Percentiles rank a stretch among this genome's conserved stretches.
Evolutionary conservation across 2,797 vertebrate species (phyloP).

Genomic region (Telmatherina bonti): DNA sequence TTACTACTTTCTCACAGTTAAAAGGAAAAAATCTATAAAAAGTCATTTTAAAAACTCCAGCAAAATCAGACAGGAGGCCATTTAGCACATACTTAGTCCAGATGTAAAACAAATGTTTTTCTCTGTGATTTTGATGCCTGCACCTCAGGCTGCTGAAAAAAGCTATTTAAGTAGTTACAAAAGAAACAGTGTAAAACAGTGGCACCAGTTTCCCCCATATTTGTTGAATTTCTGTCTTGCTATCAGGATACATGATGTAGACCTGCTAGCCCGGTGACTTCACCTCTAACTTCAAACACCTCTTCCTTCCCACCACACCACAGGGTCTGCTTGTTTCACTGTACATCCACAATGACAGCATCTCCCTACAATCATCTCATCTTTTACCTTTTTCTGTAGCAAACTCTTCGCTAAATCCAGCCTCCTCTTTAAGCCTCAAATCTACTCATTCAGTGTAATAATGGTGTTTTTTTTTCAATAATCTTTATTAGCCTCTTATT

Average conservation of each 20-base stretch:
- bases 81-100: background rate
- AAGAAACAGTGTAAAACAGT: too few relatives aligned
- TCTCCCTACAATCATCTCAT: background rate
- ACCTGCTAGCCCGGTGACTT: constrained; percentile 31
- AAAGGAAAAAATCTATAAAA: background rate
- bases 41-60: background rate
- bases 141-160: background rate
- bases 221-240: constrained; percentile 11
- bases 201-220: background rate
- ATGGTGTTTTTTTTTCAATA: constrained; percentile 8
- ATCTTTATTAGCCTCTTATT: background rate
- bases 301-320: background rate
- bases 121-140: background rate
- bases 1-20: background rate
- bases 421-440: constrained; percentile 6
- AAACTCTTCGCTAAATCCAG: constrained; percentile 1
- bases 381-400: background rate
- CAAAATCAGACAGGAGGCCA: background rate
- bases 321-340: background rate
- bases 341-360: background rate
- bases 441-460: constrained; percentile 10
- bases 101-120: background rate
- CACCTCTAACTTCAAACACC: constrained; percentile 2
- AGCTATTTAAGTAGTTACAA: background rate
- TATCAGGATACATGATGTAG: constrained; percentile 28